Percentiles rank a stretch among this genome's conserved stretches.
These are phyloP conservation scores for Bos javanicus DNA, from an alignment of 2,113 vertebrate species.

Conservation along the genomic window DNA sequence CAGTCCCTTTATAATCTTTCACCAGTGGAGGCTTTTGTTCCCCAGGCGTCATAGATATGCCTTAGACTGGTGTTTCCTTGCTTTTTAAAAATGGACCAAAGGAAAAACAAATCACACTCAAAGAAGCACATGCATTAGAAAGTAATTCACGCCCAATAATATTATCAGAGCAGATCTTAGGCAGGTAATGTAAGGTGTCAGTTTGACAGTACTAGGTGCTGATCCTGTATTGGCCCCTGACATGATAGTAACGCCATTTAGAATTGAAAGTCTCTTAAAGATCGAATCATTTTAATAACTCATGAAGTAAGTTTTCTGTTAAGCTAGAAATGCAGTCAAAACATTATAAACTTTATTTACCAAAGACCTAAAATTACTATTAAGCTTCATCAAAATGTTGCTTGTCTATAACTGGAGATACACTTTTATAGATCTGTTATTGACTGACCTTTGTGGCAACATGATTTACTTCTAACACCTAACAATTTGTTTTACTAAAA, in stretches of 20 bases:
- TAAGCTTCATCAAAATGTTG: conserved; percentile 14
- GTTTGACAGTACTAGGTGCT: not conserved
- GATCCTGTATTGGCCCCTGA: not conserved
- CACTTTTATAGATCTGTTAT: not conserved
- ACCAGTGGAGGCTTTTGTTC: conserved; percentile 43
- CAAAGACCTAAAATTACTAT: not conserved
- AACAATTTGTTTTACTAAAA: not conserved
- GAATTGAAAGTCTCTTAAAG: not conserved
- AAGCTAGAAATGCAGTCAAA: not conserved
- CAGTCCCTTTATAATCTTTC: conserved; percentile 21
- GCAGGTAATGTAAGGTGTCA: not conserved
- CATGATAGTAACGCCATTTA: not conserved
- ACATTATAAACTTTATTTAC: not conserved
- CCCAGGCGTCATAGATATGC: not conserved
- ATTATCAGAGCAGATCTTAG: not conserved
- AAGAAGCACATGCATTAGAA: conserved; percentile 1
- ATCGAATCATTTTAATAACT: not conserved
- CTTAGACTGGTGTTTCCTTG: conserved; percentile 54
- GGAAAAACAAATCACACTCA: not conserved
- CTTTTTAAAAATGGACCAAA: conserved; percentile 15
- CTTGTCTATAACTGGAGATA: not conserved
- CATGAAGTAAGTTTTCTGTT: conserved; percentile 4
- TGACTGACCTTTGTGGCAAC: not conserved
- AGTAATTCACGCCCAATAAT: not conserved
- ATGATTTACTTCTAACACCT: not conserved